Evolutionary conservation across 2,113 vertebrate species (phyloP), one percentile per base, ranked within the genome.

Genomic region (Tricholaema leucomelas): DNA sequence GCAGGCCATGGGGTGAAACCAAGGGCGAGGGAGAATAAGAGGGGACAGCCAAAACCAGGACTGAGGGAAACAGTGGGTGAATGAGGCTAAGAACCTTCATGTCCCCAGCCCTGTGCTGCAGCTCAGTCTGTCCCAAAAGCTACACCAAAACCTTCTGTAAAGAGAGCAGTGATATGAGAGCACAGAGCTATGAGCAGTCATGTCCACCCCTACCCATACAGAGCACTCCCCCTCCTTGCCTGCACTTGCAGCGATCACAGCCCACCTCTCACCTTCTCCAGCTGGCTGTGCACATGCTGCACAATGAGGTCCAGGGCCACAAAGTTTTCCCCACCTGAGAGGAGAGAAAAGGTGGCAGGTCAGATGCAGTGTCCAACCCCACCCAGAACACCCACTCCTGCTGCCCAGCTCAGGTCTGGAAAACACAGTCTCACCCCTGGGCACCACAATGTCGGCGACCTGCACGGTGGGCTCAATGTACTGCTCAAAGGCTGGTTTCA

Each of bases 401-500:
- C 0, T 0, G 2, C 44, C 3, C 0, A 3, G 23, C 3, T 15
- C 35, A 5, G 58, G 36, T 24, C 71, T 5, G 36, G 71, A 48
- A 13, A 12, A 31, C 15, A 4, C 18, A 0, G 36, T 6, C 97
- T 95, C 88, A 99, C 98, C 98, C 97, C 98, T 97, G 61, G 98
- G 98, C 78, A 99, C 98, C 93, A 99, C 98, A 4, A 99, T 99
- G 95, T 99, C 98, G 0, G 98, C 98, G 0, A 98, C 96, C 96
- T 99, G 98, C 91, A 99, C 98, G 0, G 98, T 99, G 91, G 98
- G 98, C 89, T 99, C 98, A 4, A 99, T 99, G 97, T 99, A 99
- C 95, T 98, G 98, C 94, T 99, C 98, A 1, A 99, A 99, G 6
- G 98, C 96, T 0, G 98, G 98, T 96, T 99, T 99, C 42, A 99